phyloP scores from a whole-genome alignment of 2,888 invertebrate genomes.

The Ypsolopha sequella region DNA sequence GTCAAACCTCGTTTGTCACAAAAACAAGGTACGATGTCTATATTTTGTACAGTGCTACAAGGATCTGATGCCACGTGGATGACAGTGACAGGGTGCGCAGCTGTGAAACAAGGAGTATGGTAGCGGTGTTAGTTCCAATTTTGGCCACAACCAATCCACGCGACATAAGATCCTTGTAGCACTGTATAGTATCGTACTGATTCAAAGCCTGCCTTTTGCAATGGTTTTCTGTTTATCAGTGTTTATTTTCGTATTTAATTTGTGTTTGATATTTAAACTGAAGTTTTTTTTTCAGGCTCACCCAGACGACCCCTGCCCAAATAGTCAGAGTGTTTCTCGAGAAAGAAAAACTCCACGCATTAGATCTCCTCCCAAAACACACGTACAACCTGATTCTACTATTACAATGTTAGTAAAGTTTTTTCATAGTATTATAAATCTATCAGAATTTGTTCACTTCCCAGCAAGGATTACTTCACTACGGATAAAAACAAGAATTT shows the following conservation, averaged over 20 bases:
- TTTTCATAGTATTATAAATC: not conserved
- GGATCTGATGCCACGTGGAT: no score
- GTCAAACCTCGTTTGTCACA: constrained; percentile 84
- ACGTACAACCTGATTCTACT: constrained; percentile 19
- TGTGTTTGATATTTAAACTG: not conserved
- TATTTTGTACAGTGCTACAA: no score
- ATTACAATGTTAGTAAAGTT: constrained; percentile 22
- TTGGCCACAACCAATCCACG: no score
- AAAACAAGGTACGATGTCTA: constrained; percentile 68
- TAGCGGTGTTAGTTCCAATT: no score
- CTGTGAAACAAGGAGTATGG: no score
- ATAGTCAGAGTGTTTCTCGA: constrained; percentile 9
- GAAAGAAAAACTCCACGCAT: constrained; percentile 18
- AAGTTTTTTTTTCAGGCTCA: constrained; percentile 27
- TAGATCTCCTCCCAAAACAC: constrained; percentile 16
- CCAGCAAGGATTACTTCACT: no score
- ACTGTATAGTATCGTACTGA: not conserved
- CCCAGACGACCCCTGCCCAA: constrained; percentile 24
- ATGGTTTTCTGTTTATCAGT: not conserved
- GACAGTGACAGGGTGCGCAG: no score
- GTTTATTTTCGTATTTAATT: not conserved
- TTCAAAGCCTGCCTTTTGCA: not conserved
- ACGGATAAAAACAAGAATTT: no score
- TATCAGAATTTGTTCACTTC: no score
- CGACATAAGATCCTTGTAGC: no score